Percentiles rank a stretch among this genome's conserved stretches.
Conservation (phyloP, 1,140 invertebrate species). For the Habropoda laboriosa region DNA sequence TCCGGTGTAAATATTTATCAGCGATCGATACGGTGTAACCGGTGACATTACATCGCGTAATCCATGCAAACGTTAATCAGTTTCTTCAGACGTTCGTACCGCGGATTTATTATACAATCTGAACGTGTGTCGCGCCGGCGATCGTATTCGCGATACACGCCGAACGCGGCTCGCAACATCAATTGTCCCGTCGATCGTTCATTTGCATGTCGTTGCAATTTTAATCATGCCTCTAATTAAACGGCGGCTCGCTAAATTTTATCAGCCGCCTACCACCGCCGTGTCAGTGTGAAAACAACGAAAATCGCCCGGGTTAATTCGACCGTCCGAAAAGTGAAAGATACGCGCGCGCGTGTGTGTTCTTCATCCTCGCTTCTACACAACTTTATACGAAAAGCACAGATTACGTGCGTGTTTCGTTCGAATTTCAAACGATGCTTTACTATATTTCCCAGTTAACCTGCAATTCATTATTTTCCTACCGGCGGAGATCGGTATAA, state of each 20-base stretch:
- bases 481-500: neutral
- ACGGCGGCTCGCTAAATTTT: neutral
- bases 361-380: neutral
- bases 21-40: no score
- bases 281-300: neutral
- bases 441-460: slow-evolving; percentile 11
- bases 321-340: neutral
- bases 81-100: no score
- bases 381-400: neutral
- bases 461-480: slow-evolving; percentile 14
- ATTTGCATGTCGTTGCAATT: slow-evolving; percentile 27
- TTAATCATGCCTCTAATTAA: slow-evolving; percentile 30
- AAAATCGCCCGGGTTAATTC: neutral
- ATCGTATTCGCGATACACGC: neutral
- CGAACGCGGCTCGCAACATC: neutral
- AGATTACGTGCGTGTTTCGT: no score
- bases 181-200: slow-evolving; percentile 19
- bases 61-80: neutral
- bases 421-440: neutral
- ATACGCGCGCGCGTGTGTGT: no score
- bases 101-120: neutral
- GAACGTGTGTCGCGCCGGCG: neutral
- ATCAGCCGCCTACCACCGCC: neutral
- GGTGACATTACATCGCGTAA: neutral
- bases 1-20: no score